These are phyloP conservation scores for Maylandia zebra DNA, from an alignment of 2,113 vertebrate genomes.

Conservation along the genomic window DNA sequence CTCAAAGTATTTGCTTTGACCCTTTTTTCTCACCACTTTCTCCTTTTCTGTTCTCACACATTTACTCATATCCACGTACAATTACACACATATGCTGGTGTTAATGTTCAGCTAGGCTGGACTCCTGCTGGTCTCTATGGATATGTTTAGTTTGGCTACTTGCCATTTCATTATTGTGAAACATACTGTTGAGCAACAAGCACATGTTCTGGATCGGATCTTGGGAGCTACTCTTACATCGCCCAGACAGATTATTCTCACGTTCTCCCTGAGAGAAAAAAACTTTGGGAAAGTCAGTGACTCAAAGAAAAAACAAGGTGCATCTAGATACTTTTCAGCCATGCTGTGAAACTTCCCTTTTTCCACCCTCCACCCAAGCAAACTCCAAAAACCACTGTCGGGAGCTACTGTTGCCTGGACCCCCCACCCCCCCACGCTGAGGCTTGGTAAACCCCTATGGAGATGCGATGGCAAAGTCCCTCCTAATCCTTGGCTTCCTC, in stretches of 20 bases:
- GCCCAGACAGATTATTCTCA: slow-evolving; percentile 27
- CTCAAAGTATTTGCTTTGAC: slow-evolving; percentile 6
- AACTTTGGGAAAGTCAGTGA: neutral
- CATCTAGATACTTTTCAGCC: neutral
- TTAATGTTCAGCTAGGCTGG: neutral
- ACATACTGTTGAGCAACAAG: slow-evolving; percentile 57
- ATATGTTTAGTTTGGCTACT: slow-evolving; percentile 46
- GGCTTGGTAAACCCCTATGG: slow-evolving; percentile 13
- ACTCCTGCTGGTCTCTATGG: neutral
- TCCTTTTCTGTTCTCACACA: neutral
- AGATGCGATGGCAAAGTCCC: slow-evolving; percentile 41
- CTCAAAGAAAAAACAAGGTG: neutral
- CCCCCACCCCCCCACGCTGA: neutral
- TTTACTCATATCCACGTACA: neutral
- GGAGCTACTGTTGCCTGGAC: slow-evolving; percentile 11
- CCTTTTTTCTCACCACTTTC: neutral
- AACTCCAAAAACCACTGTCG: neutral
- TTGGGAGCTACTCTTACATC: slow-evolving; percentile 29
- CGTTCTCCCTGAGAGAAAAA: neutral
- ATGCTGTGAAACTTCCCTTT: neutral
- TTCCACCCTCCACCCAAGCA: neutral
- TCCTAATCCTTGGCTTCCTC: slow-evolving; percentile 55
- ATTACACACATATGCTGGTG: neutral
- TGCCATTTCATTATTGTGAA: slow-evolving; percentile 57
- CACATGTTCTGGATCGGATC: slow-evolving; percentile 51